Evolutionary conservation across 2,888 invertebrate species (phyloP), one percentile per base, ranked within the genome.

Genomic region (Campaea margaritaria): DNA sequence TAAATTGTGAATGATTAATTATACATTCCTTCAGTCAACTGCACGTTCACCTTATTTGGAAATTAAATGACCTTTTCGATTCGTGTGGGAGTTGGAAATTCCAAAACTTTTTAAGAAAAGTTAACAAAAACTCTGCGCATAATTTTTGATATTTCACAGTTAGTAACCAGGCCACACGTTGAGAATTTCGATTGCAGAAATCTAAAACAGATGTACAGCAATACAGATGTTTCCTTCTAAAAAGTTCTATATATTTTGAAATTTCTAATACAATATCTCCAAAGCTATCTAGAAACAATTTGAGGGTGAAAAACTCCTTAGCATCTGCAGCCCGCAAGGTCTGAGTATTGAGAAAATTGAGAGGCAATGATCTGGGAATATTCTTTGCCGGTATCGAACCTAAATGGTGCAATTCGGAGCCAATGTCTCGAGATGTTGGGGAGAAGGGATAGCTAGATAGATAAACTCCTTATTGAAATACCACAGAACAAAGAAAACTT

Each of bases 221-320:
- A 48, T 12, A 36, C 36, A 21, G 34, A 34, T 38, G n/a, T 38
- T 46, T 9, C 16, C 3, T 28, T 8, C 38, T 38, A 21, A 47
- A 8, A 1, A 39, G 39, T 1, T 13, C 8, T 14, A 14, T 39
- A 41, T n/a, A n/a, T n/a, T n/a, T 49, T 13, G 49, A 31, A 50
- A 14, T 50, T 41, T 50, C 15, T 12, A 42, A 15, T 50, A 42
- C 46, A 14, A 44, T 44, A 27, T 27, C 8, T 27, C 8, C 44
- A n/a, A 44, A 5, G 44, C 21, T 44, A 44, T 44, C 27, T 44
- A 27, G 21, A 12, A 21, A 44, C 28, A 13, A 12, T 34, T 46
- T 34, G 34, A 34, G n/a, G 15, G 5, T 46, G n/a, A 46, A 46
- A 46, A 15, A 46, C 15, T 46, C 7, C 31, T 16, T 15, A 5